Conservation (phyloP, 1,140 invertebrate species). For the Triops longicaudatus region DNA sequence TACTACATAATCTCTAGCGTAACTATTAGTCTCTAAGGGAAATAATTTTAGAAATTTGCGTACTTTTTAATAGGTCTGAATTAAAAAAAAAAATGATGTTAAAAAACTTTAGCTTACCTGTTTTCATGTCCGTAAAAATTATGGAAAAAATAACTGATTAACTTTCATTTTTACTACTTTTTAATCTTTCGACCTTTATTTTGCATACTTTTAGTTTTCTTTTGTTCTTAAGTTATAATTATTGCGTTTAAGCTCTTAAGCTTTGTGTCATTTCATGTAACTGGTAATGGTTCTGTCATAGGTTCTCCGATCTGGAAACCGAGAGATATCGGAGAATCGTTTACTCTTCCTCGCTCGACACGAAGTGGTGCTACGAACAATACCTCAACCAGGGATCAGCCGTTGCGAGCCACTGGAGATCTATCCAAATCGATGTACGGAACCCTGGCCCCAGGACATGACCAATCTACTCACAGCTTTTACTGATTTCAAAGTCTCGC, state of each 20-base stretch:
- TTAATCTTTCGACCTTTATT: neutral
- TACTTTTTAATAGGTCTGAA: no score
- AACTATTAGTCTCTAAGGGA: no score
- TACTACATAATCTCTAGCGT: no score
- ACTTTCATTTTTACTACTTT: neutral
- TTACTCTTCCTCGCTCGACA: slow-evolving; percentile 42
- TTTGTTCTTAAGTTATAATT: no score
- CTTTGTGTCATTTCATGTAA: slow-evolving; percentile 27
- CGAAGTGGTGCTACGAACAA: slow-evolving; percentile 39
- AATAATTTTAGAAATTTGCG: no score
- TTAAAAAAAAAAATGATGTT: no score
- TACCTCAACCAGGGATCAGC: slow-evolving; percentile 38
- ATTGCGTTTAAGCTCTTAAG: slow-evolving; percentile 18
- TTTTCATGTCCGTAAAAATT: no score
- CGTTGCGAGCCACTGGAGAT: slow-evolving; percentile 28
- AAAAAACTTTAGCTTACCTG: no score
- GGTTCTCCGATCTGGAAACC: slow-evolving; percentile 87
- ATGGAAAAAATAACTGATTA: no score
- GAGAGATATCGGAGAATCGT: slow-evolving; percentile 48
- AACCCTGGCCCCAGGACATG: neutral
- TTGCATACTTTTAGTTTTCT: neutral
- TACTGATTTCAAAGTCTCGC: neutral
- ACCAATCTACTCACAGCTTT: slow-evolving; percentile 11
- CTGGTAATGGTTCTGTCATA: slow-evolving; percentile 51
- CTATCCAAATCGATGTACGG: slow-evolving; percentile 2